A percentile compares a stretch with the other conserved stretches of the same genome.
Conservation (phyloP, 1,140 invertebrate genomes). For the Whitmania pigra region DNA sequence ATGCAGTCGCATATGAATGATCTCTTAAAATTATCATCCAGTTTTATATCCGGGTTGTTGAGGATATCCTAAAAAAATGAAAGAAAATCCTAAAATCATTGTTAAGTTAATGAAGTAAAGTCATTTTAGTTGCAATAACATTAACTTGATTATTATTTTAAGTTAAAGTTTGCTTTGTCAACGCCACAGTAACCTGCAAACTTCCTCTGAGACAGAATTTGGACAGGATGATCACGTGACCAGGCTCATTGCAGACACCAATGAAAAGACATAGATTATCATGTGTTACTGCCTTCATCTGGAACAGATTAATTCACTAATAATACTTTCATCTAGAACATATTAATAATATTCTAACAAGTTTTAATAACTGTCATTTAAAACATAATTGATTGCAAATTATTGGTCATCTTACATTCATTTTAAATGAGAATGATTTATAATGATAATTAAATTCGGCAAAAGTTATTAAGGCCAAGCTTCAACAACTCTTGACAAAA, state of each 20-base stretch:
- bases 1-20: constrained; percentile 78
- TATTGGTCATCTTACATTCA: too few species aligned
- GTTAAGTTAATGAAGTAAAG: constrained; percentile 43
- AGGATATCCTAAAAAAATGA: constrained; percentile 58
- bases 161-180: too few species aligned
- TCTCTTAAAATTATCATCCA: constrained; percentile 79
- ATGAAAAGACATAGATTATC: constrained; percentile 73
- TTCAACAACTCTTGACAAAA: too few species aligned
- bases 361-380: too few species aligned
- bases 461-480: too few species aligned
- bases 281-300: constrained; percentile 66
- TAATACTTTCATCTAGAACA: neutral
- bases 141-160: too few species aligned
- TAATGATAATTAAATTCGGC: too few species aligned
- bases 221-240: constrained; percentile 54
- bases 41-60: constrained; percentile 71
- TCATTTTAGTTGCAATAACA: too few species aligned
- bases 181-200: constrained; percentile 36
- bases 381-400: too few species aligned
- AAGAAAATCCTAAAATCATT: constrained; percentile 50
- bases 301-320: neutral
- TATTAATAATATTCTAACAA: too few species aligned
- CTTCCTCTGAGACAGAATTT: constrained; percentile 37
- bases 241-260: constrained; percentile 62
- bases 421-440: too few species aligned